Evolutionary conservation across 2,888 invertebrate genomes (phyloP), one percentile per base, ranked within the genome.

Genomic region (Stictocephala bisonia): DNA sequence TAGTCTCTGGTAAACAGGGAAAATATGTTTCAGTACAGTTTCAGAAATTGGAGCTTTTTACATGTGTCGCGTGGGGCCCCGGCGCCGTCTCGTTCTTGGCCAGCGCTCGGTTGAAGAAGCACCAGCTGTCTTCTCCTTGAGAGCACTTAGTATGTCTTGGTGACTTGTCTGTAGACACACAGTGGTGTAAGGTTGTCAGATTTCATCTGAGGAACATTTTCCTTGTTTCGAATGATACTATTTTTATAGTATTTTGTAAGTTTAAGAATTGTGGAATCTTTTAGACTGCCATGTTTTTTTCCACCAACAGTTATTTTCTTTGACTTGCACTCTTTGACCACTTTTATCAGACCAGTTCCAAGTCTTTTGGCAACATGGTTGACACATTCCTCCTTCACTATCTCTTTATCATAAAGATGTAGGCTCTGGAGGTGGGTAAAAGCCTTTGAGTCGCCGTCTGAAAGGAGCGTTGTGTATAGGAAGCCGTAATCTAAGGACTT

Each of bases 121-220:
- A 79, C 77, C 77, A 79, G 1, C 67, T 73, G 9, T 76, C 66
- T 7, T 9, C 20, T 27, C 77, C 77, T n/a, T 50, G 4, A 15
- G 72, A 78, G 51, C 78, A 79, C 4, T 72, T 50, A n/a, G 75
- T 51, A 51, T 80, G 79, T 58, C 78, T 73, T 4, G 79, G 79
- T 18, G 78, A 75, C n/a, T 75, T 58, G 20, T 79, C 77, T 6
- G 79, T 79, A 0, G 79, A 79, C 35, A 76, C 67, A 22, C 77
- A 79, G 51, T 79, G 79, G 51, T 78, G 50, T 15, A 76, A 72
- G 4, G 78, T 80, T 13, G 77, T 56, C 74, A 11, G 31, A 71
- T 18, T 73, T 73, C 79, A 79, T 78, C 18, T 77, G 26, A 22
- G 58, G 68, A 3, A 74, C 71, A 58, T 71, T 64, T 58, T 70